phyloP scores from a whole-genome alignment of 2,888 invertebrate genomes.

The Spatulosminthurus flaviceps region DNA sequence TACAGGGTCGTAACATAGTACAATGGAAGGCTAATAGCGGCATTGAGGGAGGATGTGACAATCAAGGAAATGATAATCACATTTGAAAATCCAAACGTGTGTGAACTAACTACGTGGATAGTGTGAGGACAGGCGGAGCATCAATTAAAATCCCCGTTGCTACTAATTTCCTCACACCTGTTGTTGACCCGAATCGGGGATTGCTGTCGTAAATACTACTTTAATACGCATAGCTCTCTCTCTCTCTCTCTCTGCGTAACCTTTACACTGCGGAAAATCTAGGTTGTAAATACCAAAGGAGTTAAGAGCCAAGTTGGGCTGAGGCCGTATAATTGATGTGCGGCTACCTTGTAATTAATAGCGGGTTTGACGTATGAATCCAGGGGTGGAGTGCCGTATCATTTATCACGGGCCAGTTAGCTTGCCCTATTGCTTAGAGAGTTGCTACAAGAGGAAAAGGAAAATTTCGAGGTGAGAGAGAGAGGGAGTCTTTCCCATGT shows the following conservation, averaged over 20 bases:
- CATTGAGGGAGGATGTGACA: not conserved
- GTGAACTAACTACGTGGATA: not conserved
- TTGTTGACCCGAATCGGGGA: conserved; percentile 20
- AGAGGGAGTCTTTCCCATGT: conserved; percentile 5
- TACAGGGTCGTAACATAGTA: not conserved
- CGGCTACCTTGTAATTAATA: conserved; percentile 54
- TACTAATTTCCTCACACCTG: conserved; percentile 30
- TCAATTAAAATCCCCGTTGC: conserved; percentile 41
- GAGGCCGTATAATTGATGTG: conserved; percentile 52
- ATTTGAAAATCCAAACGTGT: not conserved
- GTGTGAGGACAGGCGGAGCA: conserved; percentile 5
- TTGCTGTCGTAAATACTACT: not conserved
- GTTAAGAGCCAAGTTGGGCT: not conserved
- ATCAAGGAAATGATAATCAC: not conserved
- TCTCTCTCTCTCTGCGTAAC: too few species aligned
- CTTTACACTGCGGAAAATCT: too few species aligned
- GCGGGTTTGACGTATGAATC: conserved; percentile 53
- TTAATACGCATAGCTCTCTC: not conserved
- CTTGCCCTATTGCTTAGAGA: not conserved
- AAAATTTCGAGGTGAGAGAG: not conserved
- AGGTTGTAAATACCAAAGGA: not conserved
- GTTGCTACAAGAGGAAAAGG: not conserved
- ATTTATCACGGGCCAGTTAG: conserved; percentile 49
- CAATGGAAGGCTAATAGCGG: not conserved
- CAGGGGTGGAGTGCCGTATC: conserved; percentile 49